phyloP scores from a whole-genome alignment of 2,888 invertebrate species.

The Bruchidius siliquastri region DNA sequence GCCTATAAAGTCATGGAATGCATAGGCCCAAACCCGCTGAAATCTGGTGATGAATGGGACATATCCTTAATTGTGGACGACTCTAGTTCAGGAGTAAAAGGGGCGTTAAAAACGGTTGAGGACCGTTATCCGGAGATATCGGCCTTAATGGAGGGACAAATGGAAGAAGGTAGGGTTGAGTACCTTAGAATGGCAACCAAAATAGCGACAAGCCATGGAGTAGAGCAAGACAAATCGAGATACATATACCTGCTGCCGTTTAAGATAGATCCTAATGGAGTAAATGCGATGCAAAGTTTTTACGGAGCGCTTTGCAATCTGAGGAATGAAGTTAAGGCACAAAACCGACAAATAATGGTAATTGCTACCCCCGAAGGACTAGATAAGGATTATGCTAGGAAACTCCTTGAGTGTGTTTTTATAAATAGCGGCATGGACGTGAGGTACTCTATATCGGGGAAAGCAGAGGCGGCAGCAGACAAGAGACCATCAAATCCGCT shows the following conservation, averaged over 20 bases:
- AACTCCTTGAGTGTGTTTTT: constrained; percentile 5
- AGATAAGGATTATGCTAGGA: constrained; percentile 1
- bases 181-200: not conserved
- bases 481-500: not conserved
- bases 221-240: constrained; percentile 3
- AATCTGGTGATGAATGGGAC: not conserved
- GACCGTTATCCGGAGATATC: not conserved
- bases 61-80: not conserved
- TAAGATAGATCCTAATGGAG: not conserved
- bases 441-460: not conserved
- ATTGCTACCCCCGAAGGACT: not conserved
- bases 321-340: not conserved
- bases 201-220: constrained; percentile 1
- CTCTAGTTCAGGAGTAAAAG: not conserved
- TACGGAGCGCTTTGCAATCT: not conserved
- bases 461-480: not conserved
- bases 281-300: constrained; percentile 1
- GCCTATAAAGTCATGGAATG: not conserved
- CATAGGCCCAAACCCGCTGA: not conserved
- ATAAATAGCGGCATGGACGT: not conserved
- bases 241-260: constrained; percentile 2
- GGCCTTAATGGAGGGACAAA: not conserved
- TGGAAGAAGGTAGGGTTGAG: not conserved
- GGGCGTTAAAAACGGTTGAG: not conserved
- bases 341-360: not conserved